phyloP scores from a whole-genome alignment of 1,140 invertebrate genomes.

The Diachasmimorpha longicaudata region DNA sequence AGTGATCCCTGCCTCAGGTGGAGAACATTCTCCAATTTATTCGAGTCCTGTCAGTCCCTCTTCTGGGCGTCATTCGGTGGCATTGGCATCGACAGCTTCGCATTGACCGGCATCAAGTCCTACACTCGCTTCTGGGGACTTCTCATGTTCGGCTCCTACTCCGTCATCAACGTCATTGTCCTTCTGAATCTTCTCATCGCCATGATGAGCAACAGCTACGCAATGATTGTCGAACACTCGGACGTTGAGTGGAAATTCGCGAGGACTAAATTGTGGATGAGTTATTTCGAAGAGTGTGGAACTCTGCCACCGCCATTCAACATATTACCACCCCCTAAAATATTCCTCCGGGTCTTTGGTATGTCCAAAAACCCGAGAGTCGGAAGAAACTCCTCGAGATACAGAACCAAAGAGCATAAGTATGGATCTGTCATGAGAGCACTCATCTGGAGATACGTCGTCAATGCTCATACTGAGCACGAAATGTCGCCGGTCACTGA shows the following conservation, averaged over 20 bases:
- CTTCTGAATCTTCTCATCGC: slow-evolving; percentile 86
- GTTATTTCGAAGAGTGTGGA: slow-evolving; percentile 86
- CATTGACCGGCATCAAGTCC: slow-evolving; percentile 76
- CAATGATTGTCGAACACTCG: slow-evolving; percentile 82
- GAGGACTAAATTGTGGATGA: slow-evolving; percentile 86
- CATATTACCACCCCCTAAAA: slow-evolving; percentile 76
- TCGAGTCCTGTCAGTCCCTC: slow-evolving; percentile 86
- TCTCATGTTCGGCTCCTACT: slow-evolving; percentile 82
- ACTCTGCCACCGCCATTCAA: slow-evolving; percentile 88
- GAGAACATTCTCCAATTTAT: slow-evolving; percentile 77
- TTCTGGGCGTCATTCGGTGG: slow-evolving; percentile 92
- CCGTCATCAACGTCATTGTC: slow-evolving; percentile 86
- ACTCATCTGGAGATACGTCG: slow-evolving; percentile 84
- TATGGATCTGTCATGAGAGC: slow-evolving; percentile 83
- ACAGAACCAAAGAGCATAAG: slow-evolving; percentile 41
- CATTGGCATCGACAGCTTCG: slow-evolving; percentile 80
- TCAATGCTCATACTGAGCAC: slow-evolving; percentile 76
- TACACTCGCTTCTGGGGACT: slow-evolving; percentile 83
- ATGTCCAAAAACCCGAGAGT: slow-evolving; percentile 70
- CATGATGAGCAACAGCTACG: slow-evolving; percentile 91
- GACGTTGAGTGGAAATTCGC: slow-evolving; percentile 94
- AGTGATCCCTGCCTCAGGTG: slow-evolving; percentile 79
- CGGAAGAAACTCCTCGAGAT: slow-evolving; percentile 46
- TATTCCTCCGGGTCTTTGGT: slow-evolving; percentile 70
- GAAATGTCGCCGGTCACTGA: slow-evolving; percentile 84